Conservation (phyloP, 2,888 invertebrate genomes). For the Cetonia aurata region DNA sequence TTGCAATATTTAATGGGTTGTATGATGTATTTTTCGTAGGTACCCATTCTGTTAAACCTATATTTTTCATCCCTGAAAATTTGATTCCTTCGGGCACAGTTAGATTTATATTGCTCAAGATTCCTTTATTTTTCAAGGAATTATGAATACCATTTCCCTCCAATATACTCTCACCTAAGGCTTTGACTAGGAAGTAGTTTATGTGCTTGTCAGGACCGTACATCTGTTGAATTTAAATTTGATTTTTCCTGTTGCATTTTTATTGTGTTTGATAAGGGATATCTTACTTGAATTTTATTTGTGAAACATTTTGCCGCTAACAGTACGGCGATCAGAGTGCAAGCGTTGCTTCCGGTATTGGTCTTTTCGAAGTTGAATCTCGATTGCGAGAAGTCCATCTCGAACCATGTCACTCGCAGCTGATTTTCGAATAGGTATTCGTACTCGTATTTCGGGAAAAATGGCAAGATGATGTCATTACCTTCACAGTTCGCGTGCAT, state of each 20-base stretch:
- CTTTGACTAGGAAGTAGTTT: conserved; percentile 61
- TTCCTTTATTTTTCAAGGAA: conserved; percentile 65
- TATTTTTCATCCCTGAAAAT: conserved; percentile 62
- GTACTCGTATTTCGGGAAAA: conserved; percentile 63
- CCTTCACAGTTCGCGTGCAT: conserved; percentile 44
- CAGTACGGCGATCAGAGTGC: conserved; percentile 73
- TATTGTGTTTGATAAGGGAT: background rate
- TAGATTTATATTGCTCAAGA: conserved; percentile 66
- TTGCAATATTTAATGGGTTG: background rate
- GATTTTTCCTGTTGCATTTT: background rate
- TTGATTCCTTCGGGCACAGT: conserved; percentile 70
- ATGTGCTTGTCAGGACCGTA: conserved; percentile 47
- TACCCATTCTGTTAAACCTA: conserved; percentile 65
- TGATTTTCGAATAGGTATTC: conserved; percentile 57
- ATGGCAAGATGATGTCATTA: conserved; percentile 55
- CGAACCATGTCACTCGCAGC: conserved; percentile 69
- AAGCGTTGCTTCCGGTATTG: conserved; percentile 71
- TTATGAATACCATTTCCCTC: conserved; percentile 72
- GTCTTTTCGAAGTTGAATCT: conserved; percentile 68
- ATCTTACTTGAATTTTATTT: conserved; percentile 58
- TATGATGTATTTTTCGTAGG: conserved; percentile 31
- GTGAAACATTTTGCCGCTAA: conserved; percentile 67
- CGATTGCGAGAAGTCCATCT: conserved; percentile 72
- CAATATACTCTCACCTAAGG: conserved; percentile 70
- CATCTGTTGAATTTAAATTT: conserved; percentile 41